These are phyloP conservation scores for Morinoia aosen DNA, from an alignment of 2,888 invertebrate genomes.

Conservation along the genomic window DNA sequence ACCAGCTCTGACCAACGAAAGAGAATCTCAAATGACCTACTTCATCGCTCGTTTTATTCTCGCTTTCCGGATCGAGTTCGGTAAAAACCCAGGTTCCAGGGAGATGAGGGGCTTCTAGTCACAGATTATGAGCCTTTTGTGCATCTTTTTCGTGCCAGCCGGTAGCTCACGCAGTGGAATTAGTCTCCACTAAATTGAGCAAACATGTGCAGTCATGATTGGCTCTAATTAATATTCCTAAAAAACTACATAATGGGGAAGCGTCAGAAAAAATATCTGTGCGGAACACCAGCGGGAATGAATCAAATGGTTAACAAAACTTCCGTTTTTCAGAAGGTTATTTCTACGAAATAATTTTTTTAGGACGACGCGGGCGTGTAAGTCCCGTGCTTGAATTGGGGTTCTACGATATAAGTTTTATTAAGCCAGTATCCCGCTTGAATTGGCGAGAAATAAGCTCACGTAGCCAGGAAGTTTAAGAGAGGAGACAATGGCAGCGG, in stretches of 20 bases:
- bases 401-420: neutral
- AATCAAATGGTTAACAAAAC: neutral
- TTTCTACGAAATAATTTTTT: neutral
- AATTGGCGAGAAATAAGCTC: neutral
- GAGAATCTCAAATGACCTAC: constrained; percentile 9
- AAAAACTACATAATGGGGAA: neutral
- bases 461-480: neutral
- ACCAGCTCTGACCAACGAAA: constrained; percentile 3
- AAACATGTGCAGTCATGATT: neutral
- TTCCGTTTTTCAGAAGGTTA: neutral
- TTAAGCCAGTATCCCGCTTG: neutral
- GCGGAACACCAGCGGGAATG: neutral
- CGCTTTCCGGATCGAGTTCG: neutral
- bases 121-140: constrained; percentile 1
- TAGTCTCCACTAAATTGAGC: neutral
- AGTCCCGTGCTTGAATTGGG: too few species aligned
- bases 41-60: constrained; percentile 10
- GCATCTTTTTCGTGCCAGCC: neutral
- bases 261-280: neutral
- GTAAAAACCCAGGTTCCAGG: neutral
- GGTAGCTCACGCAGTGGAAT: neutral
- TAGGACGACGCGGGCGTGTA: neutral
- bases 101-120: neutral
- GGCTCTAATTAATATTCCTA: neutral
- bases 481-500: neutral